Conservation (phyloP, 1,140 invertebrate species). For the Macrobrachium rosenbergii region DNA sequence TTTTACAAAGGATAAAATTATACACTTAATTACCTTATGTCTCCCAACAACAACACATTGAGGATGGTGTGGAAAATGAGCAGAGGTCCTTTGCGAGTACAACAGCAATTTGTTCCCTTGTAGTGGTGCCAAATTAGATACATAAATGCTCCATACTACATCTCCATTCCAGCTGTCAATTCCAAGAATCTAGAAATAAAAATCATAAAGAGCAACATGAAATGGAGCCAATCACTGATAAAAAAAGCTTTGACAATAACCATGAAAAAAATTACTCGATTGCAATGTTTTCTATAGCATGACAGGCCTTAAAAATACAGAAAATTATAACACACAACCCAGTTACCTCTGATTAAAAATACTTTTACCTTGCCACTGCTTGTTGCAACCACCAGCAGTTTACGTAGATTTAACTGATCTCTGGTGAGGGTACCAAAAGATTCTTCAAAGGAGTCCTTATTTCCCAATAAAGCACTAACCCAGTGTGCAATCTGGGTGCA, state of each 20-base stretch:
- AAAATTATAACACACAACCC: not conserved
- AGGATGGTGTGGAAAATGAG: conserved; percentile 49
- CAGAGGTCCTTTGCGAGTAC: conserved; percentile 51
- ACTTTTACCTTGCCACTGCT: conserved; percentile 43
- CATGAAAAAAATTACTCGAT: too few relatives aligned
- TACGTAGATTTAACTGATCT: conserved; percentile 47
- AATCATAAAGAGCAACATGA: not conserved
- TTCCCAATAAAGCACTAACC: conserved; percentile 40
- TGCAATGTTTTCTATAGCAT: too few relatives aligned
- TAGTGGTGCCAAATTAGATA: conserved; percentile 14
- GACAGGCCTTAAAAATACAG: not conserved
- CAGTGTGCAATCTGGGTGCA: conserved; percentile 48
- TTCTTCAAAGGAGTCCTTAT: conserved; percentile 36
- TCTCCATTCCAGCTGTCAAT: conserved; percentile 57
- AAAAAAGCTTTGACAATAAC: too few relatives aligned
- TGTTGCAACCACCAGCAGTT: conserved; percentile 43
- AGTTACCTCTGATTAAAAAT: too few relatives aligned
- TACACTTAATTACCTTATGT: conserved; percentile 33
- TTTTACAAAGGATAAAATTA: too few relatives aligned
- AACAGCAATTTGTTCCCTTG: conserved; percentile 40
- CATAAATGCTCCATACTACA: conserved; percentile 51
- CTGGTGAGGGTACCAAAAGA: conserved; percentile 35
- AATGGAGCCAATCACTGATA: not conserved
- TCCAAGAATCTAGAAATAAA: conserved; percentile 32
- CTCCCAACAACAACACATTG: conserved; percentile 54